These are phyloP conservation scores for Catharus ustulatus DNA, from an alignment of 2,797 vertebrate species.

Conservation along the genomic window DNA sequence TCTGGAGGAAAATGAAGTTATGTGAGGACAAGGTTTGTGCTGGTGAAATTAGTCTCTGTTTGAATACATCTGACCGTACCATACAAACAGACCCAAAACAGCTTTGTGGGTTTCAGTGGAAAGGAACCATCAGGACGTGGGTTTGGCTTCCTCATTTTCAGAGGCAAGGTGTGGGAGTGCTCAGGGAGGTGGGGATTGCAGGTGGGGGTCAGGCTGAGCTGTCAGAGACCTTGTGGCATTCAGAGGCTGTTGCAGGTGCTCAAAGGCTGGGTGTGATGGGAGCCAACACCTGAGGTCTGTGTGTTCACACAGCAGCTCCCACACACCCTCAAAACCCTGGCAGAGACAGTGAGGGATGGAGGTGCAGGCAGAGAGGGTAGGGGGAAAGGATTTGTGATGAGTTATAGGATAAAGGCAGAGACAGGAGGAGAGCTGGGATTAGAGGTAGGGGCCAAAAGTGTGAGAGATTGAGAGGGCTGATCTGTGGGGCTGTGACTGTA, in stretches of 20 bases:
- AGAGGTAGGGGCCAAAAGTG: background rate
- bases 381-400: background rate
- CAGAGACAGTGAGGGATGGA: background rate
- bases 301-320: background rate
- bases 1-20: slow-evolving; percentile 48
- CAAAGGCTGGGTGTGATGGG: background rate
- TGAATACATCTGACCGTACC: background rate
- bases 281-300: background rate
- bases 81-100: background rate
- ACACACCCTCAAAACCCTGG: background rate
- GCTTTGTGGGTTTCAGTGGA: background rate
- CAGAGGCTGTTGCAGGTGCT: background rate
- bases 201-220: background rate
- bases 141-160: background rate
- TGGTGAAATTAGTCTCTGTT: background rate
- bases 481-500: background rate
- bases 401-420: background rate
- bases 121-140: background rate
- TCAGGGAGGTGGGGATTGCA: background rate
- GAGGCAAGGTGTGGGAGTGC: background rate
- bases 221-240: background rate
- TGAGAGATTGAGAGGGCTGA: background rate
- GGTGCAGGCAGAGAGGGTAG: background rate
- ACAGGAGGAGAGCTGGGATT: background rate
- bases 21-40: slow-evolving; percentile 33